Percentiles rank a stretch among this genome's conserved stretches.
These are phyloP conservation scores for Cancer borealis DNA, from an alignment of 2,888 invertebrate species.

Conservation along the genomic window DNA sequence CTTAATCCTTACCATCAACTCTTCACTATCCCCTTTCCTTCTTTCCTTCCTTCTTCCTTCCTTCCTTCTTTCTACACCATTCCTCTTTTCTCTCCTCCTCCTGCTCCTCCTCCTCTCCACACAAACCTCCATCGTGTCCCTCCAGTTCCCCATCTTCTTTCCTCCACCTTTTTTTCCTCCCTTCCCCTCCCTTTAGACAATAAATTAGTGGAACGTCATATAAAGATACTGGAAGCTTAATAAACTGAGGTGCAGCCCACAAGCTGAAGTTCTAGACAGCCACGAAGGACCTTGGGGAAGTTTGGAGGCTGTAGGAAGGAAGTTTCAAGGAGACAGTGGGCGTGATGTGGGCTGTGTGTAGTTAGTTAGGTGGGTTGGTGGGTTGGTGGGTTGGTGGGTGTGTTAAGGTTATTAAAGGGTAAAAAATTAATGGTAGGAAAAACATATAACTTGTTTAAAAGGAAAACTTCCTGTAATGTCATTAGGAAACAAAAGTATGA, in stretches of 20 bases:
- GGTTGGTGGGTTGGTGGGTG: not conserved
- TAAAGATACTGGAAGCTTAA: conserved; percentile 24
- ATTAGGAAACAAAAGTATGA: too few species aligned
- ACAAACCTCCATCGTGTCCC: not conserved
- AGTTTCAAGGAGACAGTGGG: not conserved
- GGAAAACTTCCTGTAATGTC: not conserved
- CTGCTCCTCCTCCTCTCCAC: not conserved
- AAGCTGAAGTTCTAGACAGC: not conserved
- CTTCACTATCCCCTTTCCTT: not conserved
- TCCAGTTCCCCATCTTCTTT: not conserved
- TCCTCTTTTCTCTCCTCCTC: not conserved
- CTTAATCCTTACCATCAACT: not conserved
- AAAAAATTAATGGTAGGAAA: not conserved
- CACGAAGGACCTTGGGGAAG: not conserved
- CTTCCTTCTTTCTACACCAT: not conserved
- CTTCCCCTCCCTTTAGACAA: not conserved
- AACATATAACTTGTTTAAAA: not conserved
- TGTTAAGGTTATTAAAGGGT: too few species aligned
- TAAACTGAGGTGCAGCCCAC: not conserved
- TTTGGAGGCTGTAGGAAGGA: not conserved
- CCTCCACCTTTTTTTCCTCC: too few species aligned
- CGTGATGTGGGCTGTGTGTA: not conserved
- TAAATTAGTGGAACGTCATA: not conserved
- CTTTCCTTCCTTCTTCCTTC: not conserved
- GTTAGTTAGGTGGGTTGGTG: not conserved